phyloP scores from a whole-genome alignment of 2,797 vertebrate genomes.

The Oophaga sylvatica region DNA sequence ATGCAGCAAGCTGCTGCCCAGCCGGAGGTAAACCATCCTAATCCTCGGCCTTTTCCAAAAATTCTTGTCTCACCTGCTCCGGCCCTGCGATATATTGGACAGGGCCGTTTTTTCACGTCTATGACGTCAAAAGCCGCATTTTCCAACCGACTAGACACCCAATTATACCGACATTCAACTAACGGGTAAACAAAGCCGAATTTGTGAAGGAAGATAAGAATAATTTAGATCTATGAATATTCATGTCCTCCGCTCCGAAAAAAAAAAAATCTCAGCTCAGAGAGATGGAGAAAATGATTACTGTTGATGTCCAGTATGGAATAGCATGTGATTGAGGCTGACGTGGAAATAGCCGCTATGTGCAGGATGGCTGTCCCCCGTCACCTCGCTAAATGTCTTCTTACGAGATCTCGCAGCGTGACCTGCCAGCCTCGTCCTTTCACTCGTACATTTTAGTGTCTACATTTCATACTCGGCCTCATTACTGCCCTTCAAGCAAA shows the following conservation, averaged over 20 bases:
- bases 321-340: constrained; percentile 42
- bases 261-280: background rate
- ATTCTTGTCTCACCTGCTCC: too few relatives aligned
- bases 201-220: constrained; percentile 36
- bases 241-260: constrained; percentile 28
- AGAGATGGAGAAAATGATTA: constrained; percentile 18
- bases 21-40: too few relatives aligned
- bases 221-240: constrained; percentile 51
- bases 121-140: background rate
- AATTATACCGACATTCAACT: constrained; percentile 38
- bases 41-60: too few relatives aligned
- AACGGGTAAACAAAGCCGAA: constrained; percentile 37
- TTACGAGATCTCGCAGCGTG: constrained; percentile 19
- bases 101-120: too few relatives aligned
- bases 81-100: too few relatives aligned
- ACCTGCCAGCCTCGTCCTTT: constrained; percentile 31
- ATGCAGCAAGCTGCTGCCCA: too few relatives aligned
- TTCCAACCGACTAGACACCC: constrained; percentile 40
- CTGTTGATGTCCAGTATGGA: constrained; percentile 36
- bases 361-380: background rate
- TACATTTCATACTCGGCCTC: constrained; percentile 17
- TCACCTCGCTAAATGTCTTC: constrained; percentile 36
- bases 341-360: constrained; percentile 22
- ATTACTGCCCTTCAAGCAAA: constrained; percentile 18
- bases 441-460: constrained; percentile 5